Evolutionary conservation across 2,113 vertebrate genomes (phyloP), one percentile per base, ranked within the genome.

Genomic region (Actenoides hombroni): DNA sequence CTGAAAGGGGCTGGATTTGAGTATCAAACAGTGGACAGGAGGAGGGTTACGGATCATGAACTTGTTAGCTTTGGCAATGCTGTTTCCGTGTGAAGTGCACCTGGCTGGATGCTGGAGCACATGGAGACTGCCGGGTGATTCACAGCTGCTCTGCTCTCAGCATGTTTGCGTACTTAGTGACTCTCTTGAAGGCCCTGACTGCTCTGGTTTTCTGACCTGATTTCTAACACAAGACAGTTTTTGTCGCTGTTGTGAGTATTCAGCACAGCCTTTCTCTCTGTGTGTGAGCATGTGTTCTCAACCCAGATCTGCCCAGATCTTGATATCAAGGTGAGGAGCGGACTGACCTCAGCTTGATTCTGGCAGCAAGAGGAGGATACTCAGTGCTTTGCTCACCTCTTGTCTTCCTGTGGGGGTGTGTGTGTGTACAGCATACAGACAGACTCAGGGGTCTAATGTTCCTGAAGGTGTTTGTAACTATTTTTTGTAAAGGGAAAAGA

Each of bases 101-200:
- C 44, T 11, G 51, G 31, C 49, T 0, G 2, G 16, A 5, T 5
- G 24, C 59, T 4, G 26, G 39, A 12, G 42, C 35, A 17, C 49
- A 3, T 2, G 5, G 20, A 20, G 16, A 0, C 14, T 0, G 5
- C 1, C 16, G 0, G 7, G 4, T 11, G 49, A 10, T 3, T 19
- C 24, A 29, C 40, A 17, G 44, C 39, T 16, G 48, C 1, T 40
- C 19, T 49, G 46, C n/a, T 26, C 48, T 44, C 40, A 2, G 59
- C 1, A 0, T 5, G 31, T 16, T 49, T 61, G 24, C 28, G 69
- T 39, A n/a, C 28, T 39, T 5, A 1, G 40, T 0, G 7, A 13
- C 46, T 49, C 46, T 49, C 17, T 10, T 14, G 46, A 26, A 11
- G 57, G 56, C 8, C 44, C 59, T 3, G 11, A 3, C 21, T 19